Evolutionary conservation across 1,140 invertebrate species (phyloP).

Genomic region (Macrobrachium rosenbergii): DNA sequence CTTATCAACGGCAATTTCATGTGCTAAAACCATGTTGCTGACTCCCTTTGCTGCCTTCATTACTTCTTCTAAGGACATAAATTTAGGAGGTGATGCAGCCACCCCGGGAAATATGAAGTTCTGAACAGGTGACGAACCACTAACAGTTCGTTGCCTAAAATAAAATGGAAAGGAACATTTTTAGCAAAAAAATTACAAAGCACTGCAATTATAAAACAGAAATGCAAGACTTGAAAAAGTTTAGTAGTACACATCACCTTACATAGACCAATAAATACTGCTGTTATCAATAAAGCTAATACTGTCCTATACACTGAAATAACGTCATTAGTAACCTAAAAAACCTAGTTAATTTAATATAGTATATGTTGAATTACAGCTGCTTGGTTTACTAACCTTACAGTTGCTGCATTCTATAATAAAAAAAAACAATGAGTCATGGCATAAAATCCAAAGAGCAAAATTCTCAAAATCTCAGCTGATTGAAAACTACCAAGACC

Average conservation of each 20-base stretch:
- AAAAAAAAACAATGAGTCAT: no score
- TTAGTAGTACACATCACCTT: neutral
- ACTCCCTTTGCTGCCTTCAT: conserved; percentile 90
- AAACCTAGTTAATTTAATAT: no score
- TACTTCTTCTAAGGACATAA: conserved; percentile 90
- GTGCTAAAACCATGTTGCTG: conserved; percentile 92
- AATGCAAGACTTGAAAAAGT: neutral
- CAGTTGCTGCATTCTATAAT: no score
- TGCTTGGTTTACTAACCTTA: no score
- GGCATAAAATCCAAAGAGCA: no score
- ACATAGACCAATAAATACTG: no score
- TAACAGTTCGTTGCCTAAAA: conserved; percentile 54
- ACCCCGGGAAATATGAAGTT: conserved; percentile 64
- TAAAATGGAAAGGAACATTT: neutral
- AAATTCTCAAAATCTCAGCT: no score
- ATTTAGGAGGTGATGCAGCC: conserved; percentile 76
- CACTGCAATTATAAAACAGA: neutral
- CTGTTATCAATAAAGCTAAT: no score
- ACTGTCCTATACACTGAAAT: no score
- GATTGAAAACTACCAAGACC: no score
- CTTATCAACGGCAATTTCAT: conserved; percentile 94
- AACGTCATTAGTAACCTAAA: no score
- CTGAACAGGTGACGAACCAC: conserved; percentile 60
- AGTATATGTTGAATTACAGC: no score
- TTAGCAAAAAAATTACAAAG: neutral